A percentile compares a stretch with the other conserved stretches of the same genome.
Conservation (phyloP, 2,888 invertebrate species). For the Chrysina gloriosa region DNA sequence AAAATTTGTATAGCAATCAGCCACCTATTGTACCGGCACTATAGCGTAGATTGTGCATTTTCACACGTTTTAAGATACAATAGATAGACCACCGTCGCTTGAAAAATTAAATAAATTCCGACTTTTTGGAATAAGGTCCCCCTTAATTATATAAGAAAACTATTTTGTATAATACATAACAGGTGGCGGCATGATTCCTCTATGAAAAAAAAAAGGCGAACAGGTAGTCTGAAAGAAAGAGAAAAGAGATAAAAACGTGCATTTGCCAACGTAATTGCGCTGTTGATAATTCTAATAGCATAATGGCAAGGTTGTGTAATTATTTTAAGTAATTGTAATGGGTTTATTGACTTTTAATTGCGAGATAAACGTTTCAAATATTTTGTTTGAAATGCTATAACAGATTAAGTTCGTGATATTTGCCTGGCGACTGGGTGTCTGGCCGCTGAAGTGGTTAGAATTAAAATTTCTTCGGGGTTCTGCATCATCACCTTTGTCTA, state of each 20-base stretch:
- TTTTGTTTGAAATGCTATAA: no score
- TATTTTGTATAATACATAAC: slow-evolving; percentile 35
- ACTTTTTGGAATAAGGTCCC: slow-evolving; percentile 43
- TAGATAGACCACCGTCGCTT: slow-evolving; percentile 47
- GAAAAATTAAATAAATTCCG: slow-evolving; percentile 48
- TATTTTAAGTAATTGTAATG: no score
- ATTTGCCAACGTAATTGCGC: no score
- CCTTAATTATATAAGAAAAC: slow-evolving; percentile 42
- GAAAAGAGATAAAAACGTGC: no score
- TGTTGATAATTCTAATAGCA: no score
- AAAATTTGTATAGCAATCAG: slow-evolving; percentile 46
- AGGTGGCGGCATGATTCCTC: slow-evolving; percentile 33
- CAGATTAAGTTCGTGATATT: no score
- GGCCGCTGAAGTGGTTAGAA: no score
- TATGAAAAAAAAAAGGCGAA: slow-evolving; percentile 30
- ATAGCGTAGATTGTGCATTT: slow-evolving; percentile 48
- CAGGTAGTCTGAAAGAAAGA: no score
- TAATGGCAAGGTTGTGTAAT: no score
- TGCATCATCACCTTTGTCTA: slow-evolving; percentile 13
- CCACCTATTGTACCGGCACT: slow-evolving; percentile 38
- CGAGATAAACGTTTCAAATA: no score
- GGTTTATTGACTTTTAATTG: no score
- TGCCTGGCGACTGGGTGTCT: no score
- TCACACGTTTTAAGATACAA: slow-evolving; percentile 51
- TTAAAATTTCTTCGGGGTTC: slow-evolving; percentile 15